Percentiles rank a stretch among this genome's conserved stretches.
Conservation (phyloP, 2,113 vertebrate genomes). For the Erythrocercus mccallii region DNA sequence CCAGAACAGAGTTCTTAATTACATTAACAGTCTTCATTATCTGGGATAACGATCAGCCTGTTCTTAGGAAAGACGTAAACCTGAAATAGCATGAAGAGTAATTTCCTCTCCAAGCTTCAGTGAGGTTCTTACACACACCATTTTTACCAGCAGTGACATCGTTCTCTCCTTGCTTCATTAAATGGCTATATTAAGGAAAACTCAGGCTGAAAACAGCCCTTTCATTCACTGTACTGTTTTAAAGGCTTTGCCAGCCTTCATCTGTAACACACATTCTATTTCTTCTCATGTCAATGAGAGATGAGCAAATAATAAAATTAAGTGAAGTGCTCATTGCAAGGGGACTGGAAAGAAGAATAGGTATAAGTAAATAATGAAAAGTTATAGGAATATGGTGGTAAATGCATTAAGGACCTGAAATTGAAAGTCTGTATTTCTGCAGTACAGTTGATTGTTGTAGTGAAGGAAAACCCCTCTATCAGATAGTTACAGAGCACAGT, state of each 20-base stretch:
- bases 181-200: neutral
- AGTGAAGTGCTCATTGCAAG: neutral
- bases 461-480: neutral
- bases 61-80: conserved; percentile 58
- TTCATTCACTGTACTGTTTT: neutral
- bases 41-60: conserved; percentile 32
- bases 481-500: neutral
- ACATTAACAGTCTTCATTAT: conserved; percentile 52
- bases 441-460: neutral
- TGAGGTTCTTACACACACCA: neutral
- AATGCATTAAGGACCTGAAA: neutral
- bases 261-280: neutral
- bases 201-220: neutral
- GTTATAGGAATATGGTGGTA: neutral
- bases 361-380: neutral
- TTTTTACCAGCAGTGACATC: neutral
- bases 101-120: conserved; percentile 51
- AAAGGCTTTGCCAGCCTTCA: neutral
- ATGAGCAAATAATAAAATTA: neutral
- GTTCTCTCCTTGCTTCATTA: neutral
- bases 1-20: conserved; percentile 38
- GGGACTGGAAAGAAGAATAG: neutral
- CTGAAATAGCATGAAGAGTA: conserved; percentile 53
- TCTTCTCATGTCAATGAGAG: neutral
- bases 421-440: neutral